A percentile compares a stretch with the other conserved stretches of the same genome.
Conservation (phyloP, 2,113 vertebrate genomes). For the Origma solitaria region DNA sequence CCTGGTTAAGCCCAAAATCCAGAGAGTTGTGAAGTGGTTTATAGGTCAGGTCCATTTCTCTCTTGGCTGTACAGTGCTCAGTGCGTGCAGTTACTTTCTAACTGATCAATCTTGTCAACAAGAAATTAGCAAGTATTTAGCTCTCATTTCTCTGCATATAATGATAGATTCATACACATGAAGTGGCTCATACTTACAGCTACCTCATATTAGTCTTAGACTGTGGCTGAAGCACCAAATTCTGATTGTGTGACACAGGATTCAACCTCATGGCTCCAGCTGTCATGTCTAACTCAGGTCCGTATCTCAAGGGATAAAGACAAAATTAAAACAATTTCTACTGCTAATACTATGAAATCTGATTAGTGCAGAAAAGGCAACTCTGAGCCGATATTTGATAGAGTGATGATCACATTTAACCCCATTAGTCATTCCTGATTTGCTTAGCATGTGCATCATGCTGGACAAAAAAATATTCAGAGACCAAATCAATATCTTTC, state of each 20-base stretch:
- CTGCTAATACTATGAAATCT: background rate
- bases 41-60: background rate
- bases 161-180: background rate
- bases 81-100: background rate
- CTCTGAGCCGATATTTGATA: background rate
- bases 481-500: background rate
- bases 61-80: background rate
- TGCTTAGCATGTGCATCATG: conserved; percentile 11
- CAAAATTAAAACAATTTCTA: conserved; percentile 22
- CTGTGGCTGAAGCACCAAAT: background rate
- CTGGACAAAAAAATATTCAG: background rate
- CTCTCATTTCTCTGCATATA: background rate
- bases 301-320: background rate
- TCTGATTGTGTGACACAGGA: background rate
- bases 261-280: background rate
- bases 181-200: background rate
- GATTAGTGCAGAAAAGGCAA: conserved; percentile 1
- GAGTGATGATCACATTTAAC: conserved; percentile 19
- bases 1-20: background rate
- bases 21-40: background rate
- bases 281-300: background rate
- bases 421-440: conserved; percentile 3
- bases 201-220: background rate
- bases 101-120: background rate
- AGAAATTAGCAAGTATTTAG: background rate